Base-by-base conservation (phyloP, 2,113 vertebrate species). In the Apodemus speciosus region DNA sequence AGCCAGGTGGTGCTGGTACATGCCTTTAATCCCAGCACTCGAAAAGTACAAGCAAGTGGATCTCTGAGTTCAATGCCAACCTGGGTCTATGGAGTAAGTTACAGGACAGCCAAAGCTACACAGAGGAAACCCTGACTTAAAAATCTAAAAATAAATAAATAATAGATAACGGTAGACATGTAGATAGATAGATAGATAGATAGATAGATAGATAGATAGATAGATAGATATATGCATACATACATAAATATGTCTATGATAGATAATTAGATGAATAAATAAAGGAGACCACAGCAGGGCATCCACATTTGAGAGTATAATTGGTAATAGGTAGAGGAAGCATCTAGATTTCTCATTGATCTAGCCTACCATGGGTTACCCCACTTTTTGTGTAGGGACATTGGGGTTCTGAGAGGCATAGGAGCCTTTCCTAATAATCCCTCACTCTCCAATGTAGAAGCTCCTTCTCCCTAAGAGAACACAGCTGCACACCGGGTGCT, bases 401-500 rank as follows among this genome's bases (percentile, higher is more conserved):
- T 32, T 40, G n/a, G 81, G n/a, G n/a, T 60, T 58, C 56, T 40
- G 25, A 83, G 13, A 62, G n/a, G 49, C 9, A 49, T n/a, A 25
- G 27, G 25, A 27, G 11, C 3, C 6, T 9, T 51, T 38, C 46
- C 14, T 23, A 30, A 35, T 46, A 40, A 10, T 56, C 15, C 76
- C 71, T 88, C 32, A 1, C 13, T 6, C 35, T 66, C 56, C 5
- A 0, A 0, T 15, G 0, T 23, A 49, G 11, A 25, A 40, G 35
- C 2, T n/a, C 4, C 23, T 58, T n/a, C 38, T 73, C 43, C 40
- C 30, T 10, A 30, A 53, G 38, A 76, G n/a, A 40, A 62, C 1
- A 5, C 43, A 13, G 13, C 16, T 18, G 46, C 30, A 20, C 20
- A 6, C n/a, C 25, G 0, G 0, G 32, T n/a, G 25, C 4, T 15